A percentile compares a stretch with the other conserved stretches of the same genome.
Evolutionary conservation across 1,140 invertebrate genomes (phyloP).

Genomic region (Globodera rostochiensis): DNA sequence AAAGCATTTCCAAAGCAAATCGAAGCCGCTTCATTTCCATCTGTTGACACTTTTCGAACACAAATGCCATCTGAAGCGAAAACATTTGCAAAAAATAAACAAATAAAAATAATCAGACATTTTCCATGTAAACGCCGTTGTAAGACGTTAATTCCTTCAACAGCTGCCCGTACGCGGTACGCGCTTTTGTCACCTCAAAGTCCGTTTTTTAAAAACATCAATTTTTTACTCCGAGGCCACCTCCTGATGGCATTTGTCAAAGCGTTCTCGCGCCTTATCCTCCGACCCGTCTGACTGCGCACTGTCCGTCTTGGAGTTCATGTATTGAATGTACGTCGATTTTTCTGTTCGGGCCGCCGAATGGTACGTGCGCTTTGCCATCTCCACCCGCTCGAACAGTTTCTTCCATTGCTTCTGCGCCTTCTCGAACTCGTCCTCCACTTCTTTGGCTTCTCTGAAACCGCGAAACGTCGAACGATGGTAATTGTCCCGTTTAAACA

Average conservation of each 20-base stretch:
- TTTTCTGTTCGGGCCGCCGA: constrained; percentile 58
- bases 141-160: constrained; percentile 55
- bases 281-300: constrained; percentile 44
- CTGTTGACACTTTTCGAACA: constrained; percentile 65
- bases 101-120: not conserved
- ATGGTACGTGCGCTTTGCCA: constrained; percentile 53
- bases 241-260: constrained; percentile 57
- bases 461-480: constrained; percentile 61
- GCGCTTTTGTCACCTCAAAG: constrained; percentile 46
- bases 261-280: constrained; percentile 54
- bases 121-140: constrained; percentile 55
- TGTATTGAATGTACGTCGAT: constrained; percentile 57
- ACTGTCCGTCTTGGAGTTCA: constrained; percentile 42
- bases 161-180: constrained; percentile 49
- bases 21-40: constrained; percentile 59
- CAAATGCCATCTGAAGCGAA: constrained; percentile 54
- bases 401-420: constrained; percentile 64
- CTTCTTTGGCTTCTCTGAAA: constrained; percentile 58
- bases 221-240: constrained; percentile 26
- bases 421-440: constrained; percentile 65
- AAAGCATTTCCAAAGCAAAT: constrained; percentile 61
- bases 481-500: constrained; percentile 61
- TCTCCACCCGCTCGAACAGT: constrained; percentile 55
- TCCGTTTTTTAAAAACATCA: constrained; percentile 3
- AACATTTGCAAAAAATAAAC: not conserved